phyloP scores from a whole-genome alignment of 1,140 invertebrate species.

The Drosophila micromelanica region DNA sequence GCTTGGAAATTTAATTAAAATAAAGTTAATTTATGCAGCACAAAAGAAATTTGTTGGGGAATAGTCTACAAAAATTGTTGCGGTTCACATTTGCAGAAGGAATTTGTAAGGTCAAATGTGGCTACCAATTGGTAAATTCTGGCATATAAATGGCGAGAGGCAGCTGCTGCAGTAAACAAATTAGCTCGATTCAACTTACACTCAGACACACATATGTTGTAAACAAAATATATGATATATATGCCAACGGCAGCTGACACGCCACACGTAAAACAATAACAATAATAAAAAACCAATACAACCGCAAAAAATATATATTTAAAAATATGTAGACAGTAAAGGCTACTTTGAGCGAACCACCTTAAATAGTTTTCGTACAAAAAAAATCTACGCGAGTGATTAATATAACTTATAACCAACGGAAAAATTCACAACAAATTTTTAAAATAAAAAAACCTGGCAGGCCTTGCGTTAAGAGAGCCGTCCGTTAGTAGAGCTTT shows the following conservation, averaged over 20 bases:
- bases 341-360: neutral
- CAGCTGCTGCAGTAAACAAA: conserved; percentile 66
- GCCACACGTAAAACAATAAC: conserved; percentile 8
- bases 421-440: too few species aligned
- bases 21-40: conserved; percentile 44
- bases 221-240: conserved; percentile 72
- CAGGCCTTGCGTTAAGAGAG: too few species aligned
- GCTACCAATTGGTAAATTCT: conserved; percentile 8
- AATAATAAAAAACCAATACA: conserved; percentile 28
- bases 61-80: conserved; percentile 16
- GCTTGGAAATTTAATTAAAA: conserved; percentile 46
- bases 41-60: neutral
- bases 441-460: too few species aligned
- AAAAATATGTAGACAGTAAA: conserved; percentile 12
- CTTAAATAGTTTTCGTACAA: neutral
- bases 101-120: conserved; percentile 31
- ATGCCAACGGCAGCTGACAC: conserved; percentile 77
- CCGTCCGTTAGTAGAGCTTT: too few species aligned
- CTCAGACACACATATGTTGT: conserved; percentile 13
- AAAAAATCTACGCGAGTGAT: too few species aligned
- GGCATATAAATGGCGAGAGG: conserved; percentile 38
- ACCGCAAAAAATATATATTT: conserved; percentile 56
- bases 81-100: conserved; percentile 22
- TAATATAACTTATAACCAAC: too few species aligned
- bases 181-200: conserved; percentile 66